Conservation (phyloP, 1,140 invertebrate species). For the Amyelois transitella region DNA sequence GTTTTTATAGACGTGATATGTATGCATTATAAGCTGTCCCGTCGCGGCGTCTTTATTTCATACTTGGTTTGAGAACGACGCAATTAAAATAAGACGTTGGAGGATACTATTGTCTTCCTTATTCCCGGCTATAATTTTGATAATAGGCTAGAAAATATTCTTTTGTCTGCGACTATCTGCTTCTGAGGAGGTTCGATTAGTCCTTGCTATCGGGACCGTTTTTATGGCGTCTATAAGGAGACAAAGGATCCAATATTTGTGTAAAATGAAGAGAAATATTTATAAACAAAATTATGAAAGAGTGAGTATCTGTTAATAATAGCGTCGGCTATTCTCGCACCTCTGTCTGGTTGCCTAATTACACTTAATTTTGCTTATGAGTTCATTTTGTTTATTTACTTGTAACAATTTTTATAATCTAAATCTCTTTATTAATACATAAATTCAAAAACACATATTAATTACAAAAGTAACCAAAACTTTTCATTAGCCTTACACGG, state of each 20-base stretch:
- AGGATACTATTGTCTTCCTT: slow-evolving; percentile 46
- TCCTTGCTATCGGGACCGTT: slow-evolving; percentile 30
- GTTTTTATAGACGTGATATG: no score
- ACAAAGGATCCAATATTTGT: slow-evolving; percentile 23
- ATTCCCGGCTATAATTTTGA: slow-evolving; percentile 67
- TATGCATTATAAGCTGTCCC: no score
- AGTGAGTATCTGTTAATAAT: no score
- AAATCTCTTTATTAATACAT: no score
- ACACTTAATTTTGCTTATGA: no score
- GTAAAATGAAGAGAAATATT: background rate
- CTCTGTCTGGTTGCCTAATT: no score
- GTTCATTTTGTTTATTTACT: no score
- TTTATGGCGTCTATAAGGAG: slow-evolving; percentile 45
- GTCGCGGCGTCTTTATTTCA: background rate
- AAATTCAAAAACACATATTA: no score
- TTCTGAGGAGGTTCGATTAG: slow-evolving; percentile 26
- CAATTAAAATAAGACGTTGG: slow-evolving; percentile 65
- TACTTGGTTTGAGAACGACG: slow-evolving; percentile 36
- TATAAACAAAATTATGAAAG: background rate
- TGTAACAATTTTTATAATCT: no score
- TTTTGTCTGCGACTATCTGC: slow-evolving; percentile 60
- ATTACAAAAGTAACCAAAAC: no score
- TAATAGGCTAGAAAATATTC: slow-evolving; percentile 72
- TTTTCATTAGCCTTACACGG: no score
- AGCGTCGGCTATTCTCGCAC: no score